Evolutionary conservation across 2,888 invertebrate genomes (phyloP), one percentile per base, ranked within the genome.

Genomic region (Drosophila histrio): DNA sequence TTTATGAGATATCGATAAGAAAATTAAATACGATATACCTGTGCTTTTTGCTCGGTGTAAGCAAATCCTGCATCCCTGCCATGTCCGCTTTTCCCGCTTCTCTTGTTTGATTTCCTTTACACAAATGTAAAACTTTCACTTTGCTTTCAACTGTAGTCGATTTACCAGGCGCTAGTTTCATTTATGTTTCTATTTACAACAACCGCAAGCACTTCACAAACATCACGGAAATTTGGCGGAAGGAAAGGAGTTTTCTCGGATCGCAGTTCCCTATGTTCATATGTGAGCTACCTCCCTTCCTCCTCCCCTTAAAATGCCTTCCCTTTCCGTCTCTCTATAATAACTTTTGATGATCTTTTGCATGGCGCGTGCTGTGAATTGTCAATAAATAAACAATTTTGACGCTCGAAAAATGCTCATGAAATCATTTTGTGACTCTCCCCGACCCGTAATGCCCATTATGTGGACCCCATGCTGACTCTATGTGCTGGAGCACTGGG

Each of bases 341-440:
- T 79, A 79, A 73, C 78, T 67, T 82, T 86, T 86, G 86, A 82
- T 85, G 83, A 82, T 86, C 80, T 80, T 75, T 69, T 72, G 58
- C 68, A 50, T 54, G 61, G 67, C 70, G 77, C 83, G 87, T 83
- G 83, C 87, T 83, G 87, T 71, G 83, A 79, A 86, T 83, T 77
- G 77, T 77, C 83, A 87, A 83, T 83, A 83, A 86, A 83, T 79
- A 86, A 84, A 81, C 84, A 81, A 79, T 86, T 81, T 77, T 64
- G 56, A 61, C 56, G 70, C 80, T 78, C 65, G 58, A 64, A 72
- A 77, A 69, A 65, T 52, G 75, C 44, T 57, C 59, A 46, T 66
- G 67, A 54, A 69, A 70, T 79, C 60, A 59, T 79, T 74, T 57
- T 66, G 53, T 74, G 34, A 15, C 9, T 15, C 34, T 21, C 9